These are phyloP conservation scores for Anguilla anguilla DNA, from an alignment of 2,797 vertebrate species.

Conservation along the genomic window DNA sequence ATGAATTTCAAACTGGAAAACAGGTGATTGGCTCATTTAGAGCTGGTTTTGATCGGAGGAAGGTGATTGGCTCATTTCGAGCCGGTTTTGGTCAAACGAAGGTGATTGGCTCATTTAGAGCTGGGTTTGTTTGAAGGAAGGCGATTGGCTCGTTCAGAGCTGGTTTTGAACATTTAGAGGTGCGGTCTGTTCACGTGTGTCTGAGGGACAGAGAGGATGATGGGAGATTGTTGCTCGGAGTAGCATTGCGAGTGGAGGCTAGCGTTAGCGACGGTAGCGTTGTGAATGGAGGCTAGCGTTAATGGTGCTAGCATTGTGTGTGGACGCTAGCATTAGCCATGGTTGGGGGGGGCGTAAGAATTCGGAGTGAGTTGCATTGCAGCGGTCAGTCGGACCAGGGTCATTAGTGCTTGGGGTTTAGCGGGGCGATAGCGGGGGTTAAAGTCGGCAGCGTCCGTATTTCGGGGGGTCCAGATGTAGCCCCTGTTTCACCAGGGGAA, in stretches of 20 bases:
- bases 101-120: too few relatives aligned
- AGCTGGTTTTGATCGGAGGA: neutral
- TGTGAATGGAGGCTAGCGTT: neutral
- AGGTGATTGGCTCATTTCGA: neutral
- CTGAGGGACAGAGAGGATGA: neutral
- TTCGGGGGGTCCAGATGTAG: constrained; percentile 44
- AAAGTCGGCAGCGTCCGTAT: constrained; percentile 36
- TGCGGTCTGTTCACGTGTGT: neutral
- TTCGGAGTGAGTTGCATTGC: neutral
- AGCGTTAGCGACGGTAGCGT: too few relatives aligned
- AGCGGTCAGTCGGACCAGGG: neutral
- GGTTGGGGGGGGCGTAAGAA: neutral
- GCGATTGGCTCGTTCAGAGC: neutral
- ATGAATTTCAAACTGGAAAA: constrained; percentile 8
- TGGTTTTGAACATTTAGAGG: neutral
- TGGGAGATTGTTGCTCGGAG: neutral
- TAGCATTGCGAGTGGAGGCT: neutral
- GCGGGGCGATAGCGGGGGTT: constrained; percentile 7
- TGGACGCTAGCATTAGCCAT: neutral
- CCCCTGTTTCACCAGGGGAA: constrained; percentile 50
- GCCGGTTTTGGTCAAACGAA: neutral
- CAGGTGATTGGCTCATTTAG: neutral
- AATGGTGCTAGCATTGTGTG: neutral
- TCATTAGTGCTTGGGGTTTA: neutral
- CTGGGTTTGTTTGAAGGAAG: too few relatives aligned